Conservation (phyloP, 64 coral and sea anemone genomes). For the Montipora sp. region DNA sequence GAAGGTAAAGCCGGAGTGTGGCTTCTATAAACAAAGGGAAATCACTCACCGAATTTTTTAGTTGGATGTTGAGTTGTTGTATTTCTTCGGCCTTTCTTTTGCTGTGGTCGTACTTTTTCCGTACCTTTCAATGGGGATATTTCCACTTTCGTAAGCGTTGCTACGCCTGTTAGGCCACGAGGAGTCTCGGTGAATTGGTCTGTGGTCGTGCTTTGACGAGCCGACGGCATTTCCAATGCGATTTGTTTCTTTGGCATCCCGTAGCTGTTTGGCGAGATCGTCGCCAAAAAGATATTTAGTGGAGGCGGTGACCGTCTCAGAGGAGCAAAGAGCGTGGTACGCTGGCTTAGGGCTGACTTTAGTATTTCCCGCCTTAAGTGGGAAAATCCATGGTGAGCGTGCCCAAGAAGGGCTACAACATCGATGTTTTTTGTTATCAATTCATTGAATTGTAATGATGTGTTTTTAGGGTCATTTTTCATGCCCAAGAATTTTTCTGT, state of each 20-base stretch:
- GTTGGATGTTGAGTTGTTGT: neutral
- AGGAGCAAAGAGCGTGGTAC: too few relatives aligned
- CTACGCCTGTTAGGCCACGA: neutral
- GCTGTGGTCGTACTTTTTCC: neutral
- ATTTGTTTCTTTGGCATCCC: neutral
- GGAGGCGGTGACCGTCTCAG: too few relatives aligned
- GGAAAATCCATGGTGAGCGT: neutral
- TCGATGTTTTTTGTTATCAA: neutral
- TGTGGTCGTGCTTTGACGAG: neutral
- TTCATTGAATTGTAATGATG: neutral
- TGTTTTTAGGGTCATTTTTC: neutral
- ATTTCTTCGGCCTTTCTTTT: conserved; percentile 25
- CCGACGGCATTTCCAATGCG: conserved; percentile 7
- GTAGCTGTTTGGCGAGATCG: too few relatives aligned
- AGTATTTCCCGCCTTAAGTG: neutral
- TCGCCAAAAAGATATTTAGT: too few relatives aligned
- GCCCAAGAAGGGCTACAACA: neutral
- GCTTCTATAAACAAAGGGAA: neutral
- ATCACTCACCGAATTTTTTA: neutral
- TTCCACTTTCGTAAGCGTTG: neutral
- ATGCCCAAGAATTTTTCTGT: neutral
- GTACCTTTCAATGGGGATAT: neutral
- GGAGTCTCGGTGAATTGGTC: neutral
- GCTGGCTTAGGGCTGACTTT: neutral
- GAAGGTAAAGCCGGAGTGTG: neutral